Conservation (phyloP, 2,797 vertebrate genomes). For the Pseudomugil gertrudae region DNA sequence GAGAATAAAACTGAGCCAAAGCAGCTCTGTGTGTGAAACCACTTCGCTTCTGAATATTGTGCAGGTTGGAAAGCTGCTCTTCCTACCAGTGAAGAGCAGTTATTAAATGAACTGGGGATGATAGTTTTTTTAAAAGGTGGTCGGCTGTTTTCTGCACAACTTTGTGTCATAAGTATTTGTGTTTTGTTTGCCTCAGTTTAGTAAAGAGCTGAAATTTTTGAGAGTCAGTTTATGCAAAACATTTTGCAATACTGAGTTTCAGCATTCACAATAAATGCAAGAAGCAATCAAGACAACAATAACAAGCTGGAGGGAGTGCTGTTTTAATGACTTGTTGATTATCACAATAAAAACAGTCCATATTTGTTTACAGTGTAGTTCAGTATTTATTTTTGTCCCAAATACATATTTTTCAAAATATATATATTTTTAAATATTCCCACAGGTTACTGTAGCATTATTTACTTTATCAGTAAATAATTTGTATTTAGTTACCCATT, state of each 20-base stretch:
- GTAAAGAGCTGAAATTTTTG: background rate
- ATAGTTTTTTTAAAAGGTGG: no score
- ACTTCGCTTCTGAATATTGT: background rate
- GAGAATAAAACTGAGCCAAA: background rate
- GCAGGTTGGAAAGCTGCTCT: background rate
- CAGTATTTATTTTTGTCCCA: background rate
- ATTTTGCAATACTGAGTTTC: background rate
- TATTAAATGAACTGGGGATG: no score
- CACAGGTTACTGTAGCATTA: background rate
- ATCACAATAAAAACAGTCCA: no score
- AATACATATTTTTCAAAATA: no score
- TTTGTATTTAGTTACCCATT: no score
- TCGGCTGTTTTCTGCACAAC: background rate
- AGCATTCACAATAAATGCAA: background rate
- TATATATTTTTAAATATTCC: background rate
- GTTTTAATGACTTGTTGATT: background rate
- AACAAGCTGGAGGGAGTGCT: background rate
- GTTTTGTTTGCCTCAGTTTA: background rate
- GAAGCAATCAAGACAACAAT: background rate
- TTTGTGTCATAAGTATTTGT: background rate
- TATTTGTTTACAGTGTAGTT: background rate
- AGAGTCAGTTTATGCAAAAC: background rate
- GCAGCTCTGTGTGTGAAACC: slow-evolving; percentile 2
- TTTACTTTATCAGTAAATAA: no score
- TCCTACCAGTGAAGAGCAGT: background rate